Evolutionary conservation across 1,140 invertebrate species (phyloP).

Genomic region (Orchestia grillus): DNA sequence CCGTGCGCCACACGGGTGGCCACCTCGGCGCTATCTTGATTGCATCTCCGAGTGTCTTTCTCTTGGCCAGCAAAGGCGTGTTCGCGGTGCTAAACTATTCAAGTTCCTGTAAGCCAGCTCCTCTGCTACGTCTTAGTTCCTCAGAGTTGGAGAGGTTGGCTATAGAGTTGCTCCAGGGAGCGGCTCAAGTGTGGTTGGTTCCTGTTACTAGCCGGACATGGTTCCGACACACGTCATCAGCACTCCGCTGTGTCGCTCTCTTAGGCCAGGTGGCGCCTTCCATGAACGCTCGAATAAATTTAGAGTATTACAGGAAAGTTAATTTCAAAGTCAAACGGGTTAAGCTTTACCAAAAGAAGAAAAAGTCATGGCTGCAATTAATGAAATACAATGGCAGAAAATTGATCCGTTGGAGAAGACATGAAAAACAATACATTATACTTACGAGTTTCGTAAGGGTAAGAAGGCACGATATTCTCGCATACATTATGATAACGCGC

Average conservation of each 20-base stretch:
- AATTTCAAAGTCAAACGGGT: neutral
- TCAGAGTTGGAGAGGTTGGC: neutral
- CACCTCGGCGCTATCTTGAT: slow-evolving; percentile 29
- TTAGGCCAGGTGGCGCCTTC: neutral
- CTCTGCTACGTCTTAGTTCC: neutral
- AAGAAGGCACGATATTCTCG: neutral
- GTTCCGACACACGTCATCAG: neutral
- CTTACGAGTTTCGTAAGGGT: neutral
- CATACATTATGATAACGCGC: neutral
- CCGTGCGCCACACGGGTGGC: neutral
- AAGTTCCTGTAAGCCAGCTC: slow-evolving; percentile 8
- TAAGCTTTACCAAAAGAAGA: neutral
- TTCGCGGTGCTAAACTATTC: slow-evolving; percentile 12
- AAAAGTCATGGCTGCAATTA: neutral
- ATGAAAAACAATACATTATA: neutral
- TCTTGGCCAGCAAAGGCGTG: slow-evolving; percentile 16
- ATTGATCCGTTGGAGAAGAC: neutral
- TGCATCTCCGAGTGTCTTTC: slow-evolving; percentile 26
- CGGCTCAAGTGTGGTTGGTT: neutral
- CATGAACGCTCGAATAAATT: neutral
- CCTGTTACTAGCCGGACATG: slow-evolving; percentile 10
- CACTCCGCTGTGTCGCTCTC: neutral
- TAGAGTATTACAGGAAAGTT: neutral
- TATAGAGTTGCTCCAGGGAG: neutral
- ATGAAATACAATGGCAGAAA: neutral